phyloP scores from a whole-genome alignment of 2,797 vertebrate genomes.

The Pangasius mekongensis region DNA sequence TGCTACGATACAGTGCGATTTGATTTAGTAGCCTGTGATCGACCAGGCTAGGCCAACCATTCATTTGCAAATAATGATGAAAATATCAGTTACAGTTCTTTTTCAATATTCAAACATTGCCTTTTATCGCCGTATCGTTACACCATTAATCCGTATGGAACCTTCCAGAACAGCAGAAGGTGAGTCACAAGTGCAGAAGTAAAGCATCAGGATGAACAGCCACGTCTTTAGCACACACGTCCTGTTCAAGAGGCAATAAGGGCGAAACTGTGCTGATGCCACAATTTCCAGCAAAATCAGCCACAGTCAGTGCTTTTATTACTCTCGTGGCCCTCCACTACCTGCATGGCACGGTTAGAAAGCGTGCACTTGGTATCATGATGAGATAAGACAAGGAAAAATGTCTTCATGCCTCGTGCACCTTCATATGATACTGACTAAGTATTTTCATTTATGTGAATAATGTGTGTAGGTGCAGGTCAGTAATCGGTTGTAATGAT shows the following conservation, averaged over 20 bases:
- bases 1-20: no score
- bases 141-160: no score
- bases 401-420: neutral
- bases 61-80: no score
- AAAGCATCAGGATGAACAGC: neutral
- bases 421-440: no score
- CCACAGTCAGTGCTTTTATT: neutral
- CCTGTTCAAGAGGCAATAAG: neutral
- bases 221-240: neutral
- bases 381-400: neutral
- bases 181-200: neutral
- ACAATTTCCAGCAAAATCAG: neutral
- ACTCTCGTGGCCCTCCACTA: neutral
- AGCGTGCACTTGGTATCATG: neutral
- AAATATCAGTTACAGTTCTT: no score
- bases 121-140: no score
- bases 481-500: no score
- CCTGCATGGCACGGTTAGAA: neutral
- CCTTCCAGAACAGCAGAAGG: neutral
- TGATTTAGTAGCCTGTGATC: no score
- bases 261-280: constrained; percentile 7
- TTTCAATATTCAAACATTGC: neutral
- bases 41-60: no score
- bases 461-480: neutral
- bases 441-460: neutral